These are phyloP conservation scores for Drosophila yakuba DNA, from an alignment of 1,140 invertebrate species.

Conservation along the genomic window DNA sequence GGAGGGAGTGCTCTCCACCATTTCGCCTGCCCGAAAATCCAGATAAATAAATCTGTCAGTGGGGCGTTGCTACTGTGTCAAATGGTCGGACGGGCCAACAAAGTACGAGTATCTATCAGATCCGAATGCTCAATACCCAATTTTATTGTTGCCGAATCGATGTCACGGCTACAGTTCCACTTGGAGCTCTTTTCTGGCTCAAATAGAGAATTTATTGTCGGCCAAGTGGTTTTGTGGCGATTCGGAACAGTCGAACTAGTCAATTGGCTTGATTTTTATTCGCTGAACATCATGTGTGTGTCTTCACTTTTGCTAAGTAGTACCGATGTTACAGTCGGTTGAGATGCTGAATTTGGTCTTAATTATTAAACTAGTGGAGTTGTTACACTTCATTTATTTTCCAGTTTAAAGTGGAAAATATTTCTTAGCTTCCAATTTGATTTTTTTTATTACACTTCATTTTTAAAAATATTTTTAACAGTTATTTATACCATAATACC, in stretches of 20 bases:
- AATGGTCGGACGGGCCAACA: slow-evolving; percentile 31
- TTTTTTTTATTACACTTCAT: no score
- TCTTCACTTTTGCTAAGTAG: slow-evolving; percentile 16
- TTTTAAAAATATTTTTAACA: no score
- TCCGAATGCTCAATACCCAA: slow-evolving; percentile 49
- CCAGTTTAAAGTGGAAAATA: no score
- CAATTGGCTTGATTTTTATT: slow-evolving; percentile 59
- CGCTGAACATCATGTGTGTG: slow-evolving; percentile 5
- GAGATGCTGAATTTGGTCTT: not conserved
- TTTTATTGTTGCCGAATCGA: slow-evolving; percentile 63
- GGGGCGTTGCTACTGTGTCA: slow-evolving; percentile 78
- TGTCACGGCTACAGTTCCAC: slow-evolving; percentile 49
- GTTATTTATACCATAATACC: no score
- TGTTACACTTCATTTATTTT: no score
- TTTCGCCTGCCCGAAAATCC: slow-evolving; percentile 19
- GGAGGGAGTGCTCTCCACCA: slow-evolving; percentile 39
- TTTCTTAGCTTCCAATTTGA: no score
- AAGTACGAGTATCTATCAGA: slow-evolving; percentile 72
- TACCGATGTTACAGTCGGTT: not conserved
- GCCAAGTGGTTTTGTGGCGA: slow-evolving; percentile 27
- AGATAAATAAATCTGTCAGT: slow-evolving; percentile 72
- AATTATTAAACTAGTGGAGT: not conserved
- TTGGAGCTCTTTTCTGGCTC: slow-evolving; percentile 9
- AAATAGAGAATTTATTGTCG: slow-evolving; percentile 52
- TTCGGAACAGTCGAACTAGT: slow-evolving; percentile 47